phyloP scores from a whole-genome alignment of 2,113 vertebrate genomes.

The Psammodynastes pulverulentus region DNA sequence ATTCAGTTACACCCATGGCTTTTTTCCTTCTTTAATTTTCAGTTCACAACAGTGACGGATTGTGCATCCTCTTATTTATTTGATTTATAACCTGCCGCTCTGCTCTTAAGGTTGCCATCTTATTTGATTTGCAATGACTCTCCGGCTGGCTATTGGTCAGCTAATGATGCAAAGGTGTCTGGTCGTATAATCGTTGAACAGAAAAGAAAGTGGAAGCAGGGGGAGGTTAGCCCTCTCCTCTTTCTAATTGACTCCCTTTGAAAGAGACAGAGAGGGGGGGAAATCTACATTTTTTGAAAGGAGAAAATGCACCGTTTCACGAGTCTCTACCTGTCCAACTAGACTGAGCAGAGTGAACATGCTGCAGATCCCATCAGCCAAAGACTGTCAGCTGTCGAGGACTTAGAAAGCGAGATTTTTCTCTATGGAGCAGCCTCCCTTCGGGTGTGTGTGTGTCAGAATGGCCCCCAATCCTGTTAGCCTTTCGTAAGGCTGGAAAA shows the following conservation, averaged over 20 bases:
- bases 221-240: not conserved
- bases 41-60: not conserved
- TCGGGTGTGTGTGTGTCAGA: too few relatives aligned
- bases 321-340: too few relatives aligned
- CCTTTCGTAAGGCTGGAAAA: too few relatives aligned
- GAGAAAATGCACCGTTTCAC: not conserved
- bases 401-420: too few relatives aligned
- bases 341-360: too few relatives aligned
- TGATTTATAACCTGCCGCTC: not conserved
- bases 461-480: too few relatives aligned
- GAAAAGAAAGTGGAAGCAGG: not conserved
- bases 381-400: too few relatives aligned
- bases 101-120: not conserved
- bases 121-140: not conserved
- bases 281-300: not conserved
- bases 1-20: not conserved
- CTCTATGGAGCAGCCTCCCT: too few relatives aligned
- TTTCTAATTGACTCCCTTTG: not conserved
- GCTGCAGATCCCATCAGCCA: too few relatives aligned
- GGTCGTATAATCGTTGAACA: not conserved
- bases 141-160: not conserved
- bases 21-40: not conserved
- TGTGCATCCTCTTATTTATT: not conserved
- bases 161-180: not conserved
- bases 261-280: not conserved